These are phyloP conservation scores for Sisyra terminalis DNA, from an alignment of 2,888 invertebrate species.

Conservation along the genomic window DNA sequence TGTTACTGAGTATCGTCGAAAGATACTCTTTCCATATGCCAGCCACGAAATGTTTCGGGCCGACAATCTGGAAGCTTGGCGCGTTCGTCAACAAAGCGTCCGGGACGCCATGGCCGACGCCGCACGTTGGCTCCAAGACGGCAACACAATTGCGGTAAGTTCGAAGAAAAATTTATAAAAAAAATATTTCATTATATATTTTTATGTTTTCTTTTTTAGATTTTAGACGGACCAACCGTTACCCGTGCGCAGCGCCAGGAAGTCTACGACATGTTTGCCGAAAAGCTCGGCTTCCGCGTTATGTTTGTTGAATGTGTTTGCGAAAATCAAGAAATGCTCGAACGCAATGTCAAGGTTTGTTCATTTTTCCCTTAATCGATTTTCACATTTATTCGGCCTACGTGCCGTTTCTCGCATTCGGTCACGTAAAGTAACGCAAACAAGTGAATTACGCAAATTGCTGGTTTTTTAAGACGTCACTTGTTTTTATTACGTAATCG, in stretches of 20 bases:
- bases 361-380: conserved; percentile 24
- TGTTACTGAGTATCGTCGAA: conserved; percentile 80
- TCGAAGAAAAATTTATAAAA: not conserved
- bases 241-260: conserved; percentile 65
- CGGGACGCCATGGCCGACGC: conserved; percentile 75
- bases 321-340: conserved; percentile 55
- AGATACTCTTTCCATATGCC: conserved; percentile 63
- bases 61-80: conserved; percentile 67
- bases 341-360: conserved; percentile 61
- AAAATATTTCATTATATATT: too few relatives aligned
- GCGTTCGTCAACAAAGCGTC: conserved; percentile 67
- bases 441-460: not conserved
- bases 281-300: conserved; percentile 62
- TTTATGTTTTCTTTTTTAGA: conserved; percentile 31
- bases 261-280: conserved; percentile 53
- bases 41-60: conserved; percentile 80
- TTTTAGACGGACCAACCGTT: conserved; percentile 87
- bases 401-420: not conserved
- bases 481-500: too few relatives aligned
- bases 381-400: not conserved
- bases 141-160: conserved; percentile 68
- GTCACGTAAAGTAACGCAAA: not conserved
- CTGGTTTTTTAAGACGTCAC: too few relatives aligned
- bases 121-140: conserved; percentile 58
- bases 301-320: conserved; percentile 88